phyloP scores from a whole-genome alignment of 2,888 invertebrate genomes.

The Acronicta alni region DNA sequence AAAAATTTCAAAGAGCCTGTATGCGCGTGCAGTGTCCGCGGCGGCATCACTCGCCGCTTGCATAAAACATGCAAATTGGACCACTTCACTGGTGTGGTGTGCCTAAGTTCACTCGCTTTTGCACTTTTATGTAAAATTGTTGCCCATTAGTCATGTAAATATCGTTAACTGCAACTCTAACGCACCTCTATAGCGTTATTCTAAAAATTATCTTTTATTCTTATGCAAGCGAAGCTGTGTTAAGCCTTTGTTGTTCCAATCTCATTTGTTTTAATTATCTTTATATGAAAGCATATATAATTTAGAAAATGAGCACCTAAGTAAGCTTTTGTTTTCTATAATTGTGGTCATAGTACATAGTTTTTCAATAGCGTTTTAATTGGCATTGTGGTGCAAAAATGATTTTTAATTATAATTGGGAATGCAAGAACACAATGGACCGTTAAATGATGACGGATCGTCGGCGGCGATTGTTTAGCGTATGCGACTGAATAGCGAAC shows the following conservation, averaged over 20 bases:
- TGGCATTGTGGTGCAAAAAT: slow-evolving; percentile 65
- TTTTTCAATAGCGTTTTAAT: slow-evolving; percentile 64
- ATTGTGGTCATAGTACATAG: slow-evolving; percentile 34
- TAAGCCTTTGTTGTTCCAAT: slow-evolving; percentile 33
- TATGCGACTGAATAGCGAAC: slow-evolving; percentile 75
- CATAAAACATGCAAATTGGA: slow-evolving; percentile 89
- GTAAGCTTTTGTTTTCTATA: slow-evolving; percentile 40
- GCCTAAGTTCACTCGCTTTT: slow-evolving; percentile 85
- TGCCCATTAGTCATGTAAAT: slow-evolving; percentile 85
- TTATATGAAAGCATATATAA: slow-evolving; percentile 31
- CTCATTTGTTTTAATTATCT: slow-evolving; percentile 50
- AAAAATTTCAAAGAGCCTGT: slow-evolving; percentile 84
- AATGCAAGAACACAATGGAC: slow-evolving; percentile 73
- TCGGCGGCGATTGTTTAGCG: slow-evolving; percentile 74
- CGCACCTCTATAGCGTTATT: slow-evolving; percentile 61
- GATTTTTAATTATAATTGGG: slow-evolving; percentile 77
- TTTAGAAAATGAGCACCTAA: slow-evolving; percentile 46
- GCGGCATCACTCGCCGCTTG: slow-evolving; percentile 79
- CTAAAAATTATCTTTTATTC: slow-evolving; percentile 62
- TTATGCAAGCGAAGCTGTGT: slow-evolving; percentile 45
- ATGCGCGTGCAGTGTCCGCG: slow-evolving; percentile 78
- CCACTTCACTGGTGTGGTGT: slow-evolving; percentile 81
- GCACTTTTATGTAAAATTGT: slow-evolving; percentile 86
- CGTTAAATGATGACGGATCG: slow-evolving; percentile 77
- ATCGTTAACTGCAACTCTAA: slow-evolving; percentile 79